A percentile compares a stretch with the other conserved stretches of the same genome.
phyloP scores from a whole-genome alignment of 2,113 vertebrate genomes.

The Malurus elegans region DNA sequence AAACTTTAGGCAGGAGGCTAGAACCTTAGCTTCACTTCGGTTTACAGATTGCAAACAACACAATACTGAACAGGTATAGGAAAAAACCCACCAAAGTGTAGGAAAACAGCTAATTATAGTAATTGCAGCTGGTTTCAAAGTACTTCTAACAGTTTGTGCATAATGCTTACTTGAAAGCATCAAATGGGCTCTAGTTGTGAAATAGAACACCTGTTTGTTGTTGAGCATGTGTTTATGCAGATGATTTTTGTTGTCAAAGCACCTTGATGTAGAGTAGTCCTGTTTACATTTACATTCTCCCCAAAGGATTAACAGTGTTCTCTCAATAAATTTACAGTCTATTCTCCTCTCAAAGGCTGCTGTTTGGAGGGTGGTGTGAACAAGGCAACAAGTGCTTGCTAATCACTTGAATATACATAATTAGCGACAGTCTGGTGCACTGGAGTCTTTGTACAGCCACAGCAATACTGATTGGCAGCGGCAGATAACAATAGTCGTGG shows the following conservation, averaged over 20 bases:
- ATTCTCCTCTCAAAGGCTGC: constrained; percentile 81
- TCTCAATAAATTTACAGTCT: constrained; percentile 82
- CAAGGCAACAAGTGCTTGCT: constrained; percentile 82
- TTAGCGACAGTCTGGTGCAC: constrained; percentile 80
- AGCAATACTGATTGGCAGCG: constrained; percentile 72
- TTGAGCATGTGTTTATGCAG: constrained; percentile 86
- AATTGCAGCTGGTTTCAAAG: constrained; percentile 88
- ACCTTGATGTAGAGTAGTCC: constrained; percentile 83
- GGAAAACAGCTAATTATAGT: constrained; percentile 84
- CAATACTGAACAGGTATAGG: constrained; percentile 70
- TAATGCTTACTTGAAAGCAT: constrained; percentile 79
- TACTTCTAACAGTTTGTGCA: constrained; percentile 83
- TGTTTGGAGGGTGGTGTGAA: constrained; percentile 80
- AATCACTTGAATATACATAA: constrained; percentile 82
- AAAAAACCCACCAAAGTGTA: constrained; percentile 61
- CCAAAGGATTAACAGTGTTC: constrained; percentile 84
- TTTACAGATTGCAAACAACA: constrained; percentile 16
- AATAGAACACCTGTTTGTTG: constrained; percentile 91
- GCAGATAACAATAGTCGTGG: constrained; percentile 57
- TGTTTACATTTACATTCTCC: constrained; percentile 83
- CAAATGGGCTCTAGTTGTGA: constrained; percentile 84
- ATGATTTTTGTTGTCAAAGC: constrained; percentile 89
- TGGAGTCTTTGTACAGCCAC: constrained; percentile 70
- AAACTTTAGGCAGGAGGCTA: background rate
- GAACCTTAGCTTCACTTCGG: constrained; percentile 11